A percentile compares a stretch with the other conserved stretches of the same genome.
These are phyloP conservation scores for Tichodroma muraria DNA, from an alignment of 2,113 vertebrate species.

Conservation along the genomic window DNA sequence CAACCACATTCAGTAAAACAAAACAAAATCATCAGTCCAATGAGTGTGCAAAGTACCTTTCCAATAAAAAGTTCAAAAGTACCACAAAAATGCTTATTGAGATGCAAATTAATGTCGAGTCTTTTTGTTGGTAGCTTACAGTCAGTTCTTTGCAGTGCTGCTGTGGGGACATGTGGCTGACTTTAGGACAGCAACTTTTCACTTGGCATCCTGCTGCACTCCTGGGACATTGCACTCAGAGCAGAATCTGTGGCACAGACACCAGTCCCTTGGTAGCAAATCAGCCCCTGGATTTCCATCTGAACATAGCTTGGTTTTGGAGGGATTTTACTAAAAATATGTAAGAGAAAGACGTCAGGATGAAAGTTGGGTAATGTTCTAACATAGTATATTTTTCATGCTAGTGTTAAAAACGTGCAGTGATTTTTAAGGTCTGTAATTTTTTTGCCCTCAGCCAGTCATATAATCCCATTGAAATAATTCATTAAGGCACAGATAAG, in stretches of 20 bases:
- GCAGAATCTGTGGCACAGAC: background rate
- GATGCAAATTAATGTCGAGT: slow-evolving; percentile 21
- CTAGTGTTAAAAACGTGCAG: background rate
- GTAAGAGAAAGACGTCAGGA: background rate
- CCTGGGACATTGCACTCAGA: background rate
- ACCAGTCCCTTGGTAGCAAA: background rate
- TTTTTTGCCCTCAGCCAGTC: background rate
- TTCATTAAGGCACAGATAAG: background rate
- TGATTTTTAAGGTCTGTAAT: background rate
- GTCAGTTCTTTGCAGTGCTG: background rate
- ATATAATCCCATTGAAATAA: background rate
- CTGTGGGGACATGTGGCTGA: background rate
- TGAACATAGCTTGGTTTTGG: background rate
- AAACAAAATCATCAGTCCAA: background rate
- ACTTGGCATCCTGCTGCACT: background rate
- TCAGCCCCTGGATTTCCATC: background rate
- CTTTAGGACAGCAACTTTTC: background rate
- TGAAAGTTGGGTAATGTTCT: background rate
- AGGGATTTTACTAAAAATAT: background rate
- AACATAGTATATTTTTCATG: background rate
- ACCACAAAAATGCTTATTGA: background rate
- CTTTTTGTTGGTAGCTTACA: background rate
- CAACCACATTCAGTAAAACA: slow-evolving; percentile 9
- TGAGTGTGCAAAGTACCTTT: slow-evolving; percentile 23
- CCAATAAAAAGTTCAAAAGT: background rate